phyloP scores from a whole-genome alignment of 2,797 vertebrate species.

The Pangasius larnaudii region DNA sequence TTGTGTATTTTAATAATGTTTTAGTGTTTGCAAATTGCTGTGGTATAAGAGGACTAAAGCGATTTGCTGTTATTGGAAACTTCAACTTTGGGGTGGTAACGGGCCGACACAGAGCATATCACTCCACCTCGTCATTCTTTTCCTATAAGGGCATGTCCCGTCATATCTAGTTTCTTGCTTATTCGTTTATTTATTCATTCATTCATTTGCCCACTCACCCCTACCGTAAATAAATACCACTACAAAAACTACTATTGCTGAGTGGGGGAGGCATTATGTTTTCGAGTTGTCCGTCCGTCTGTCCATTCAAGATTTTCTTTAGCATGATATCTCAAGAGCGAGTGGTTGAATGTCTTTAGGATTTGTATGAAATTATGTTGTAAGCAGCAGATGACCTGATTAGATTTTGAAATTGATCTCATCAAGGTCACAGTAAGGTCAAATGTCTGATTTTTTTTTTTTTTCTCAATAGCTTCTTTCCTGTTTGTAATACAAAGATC shows the following conservation, averaged over 20 bases:
- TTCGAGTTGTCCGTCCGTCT: too few relatives aligned
- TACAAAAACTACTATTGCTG: too few relatives aligned
- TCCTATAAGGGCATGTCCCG: neutral
- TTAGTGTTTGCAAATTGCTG: neutral
- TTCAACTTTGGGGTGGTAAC: too few relatives aligned
- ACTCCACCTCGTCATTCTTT: neutral
- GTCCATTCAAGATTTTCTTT: too few relatives aligned
- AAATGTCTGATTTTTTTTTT: neutral
- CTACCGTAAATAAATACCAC: too few relatives aligned
- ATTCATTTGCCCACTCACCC: neutral
- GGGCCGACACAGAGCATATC: neutral
- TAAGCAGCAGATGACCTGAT: neutral
- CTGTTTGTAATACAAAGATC: neutral
- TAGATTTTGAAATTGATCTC: too few relatives aligned
- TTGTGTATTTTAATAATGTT: neutral
- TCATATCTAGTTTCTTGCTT: too few relatives aligned
- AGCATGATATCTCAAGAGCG: too few relatives aligned
- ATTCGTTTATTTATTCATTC: neutral
- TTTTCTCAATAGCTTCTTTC: neutral
- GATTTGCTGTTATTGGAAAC: neutral
- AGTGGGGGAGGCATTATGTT: too few relatives aligned
- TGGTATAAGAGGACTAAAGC: neutral
- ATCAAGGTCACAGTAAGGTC: neutral
- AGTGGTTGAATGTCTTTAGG: neutral
- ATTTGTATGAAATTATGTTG: neutral